Evolutionary conservation across 2,888 invertebrate species (phyloP), one percentile per base, ranked within the genome.

Genomic region (Archaeoteleia sp.): DNA sequence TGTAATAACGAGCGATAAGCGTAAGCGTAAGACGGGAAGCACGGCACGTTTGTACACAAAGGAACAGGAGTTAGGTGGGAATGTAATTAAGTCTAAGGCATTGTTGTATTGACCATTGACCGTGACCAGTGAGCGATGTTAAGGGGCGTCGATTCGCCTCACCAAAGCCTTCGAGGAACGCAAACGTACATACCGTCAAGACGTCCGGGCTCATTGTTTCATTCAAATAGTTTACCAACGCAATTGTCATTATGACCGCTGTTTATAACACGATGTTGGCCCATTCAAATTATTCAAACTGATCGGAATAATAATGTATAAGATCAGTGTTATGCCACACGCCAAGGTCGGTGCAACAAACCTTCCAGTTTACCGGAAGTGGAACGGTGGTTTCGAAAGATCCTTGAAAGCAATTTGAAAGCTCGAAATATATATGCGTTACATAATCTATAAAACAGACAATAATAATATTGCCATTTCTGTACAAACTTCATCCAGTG

Each of bases 31-130:
- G 66, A 55, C 55, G 57, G 58, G 61, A 69, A 45, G 57, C 53
- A 55, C 63, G 60, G 49, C 43, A 61, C 65, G 62, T 46, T 66
- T 58, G 62, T 48, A 61, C 49, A 46, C 65, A 70, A 66, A 62
- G 70, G 70, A 58, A 65, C 55, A 43, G 60, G 62, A 62, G 72
- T 63, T 63, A 73, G 74, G 69, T 67, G 69, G 75, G 74, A 78
- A 78, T 78, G 77, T 78, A 80, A 81, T 80, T 79, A 79, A 77
- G 75, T 73, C 67, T 51, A 71, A 72, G 74, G 76, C 73, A 78
- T 76, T 78, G 77, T 79, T 75, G 67, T 65, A 68, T 68, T 74
- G 73, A 76, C 77, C 78, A 77, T 78, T 77, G 77, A 74, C 78
- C 74, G 67, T 74, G 75, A 74, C 75, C 72, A 71, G 43, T 57